Evolutionary conservation across 1,140 invertebrate species (phyloP).

Genomic region (Leptinotarsa texana): DNA sequence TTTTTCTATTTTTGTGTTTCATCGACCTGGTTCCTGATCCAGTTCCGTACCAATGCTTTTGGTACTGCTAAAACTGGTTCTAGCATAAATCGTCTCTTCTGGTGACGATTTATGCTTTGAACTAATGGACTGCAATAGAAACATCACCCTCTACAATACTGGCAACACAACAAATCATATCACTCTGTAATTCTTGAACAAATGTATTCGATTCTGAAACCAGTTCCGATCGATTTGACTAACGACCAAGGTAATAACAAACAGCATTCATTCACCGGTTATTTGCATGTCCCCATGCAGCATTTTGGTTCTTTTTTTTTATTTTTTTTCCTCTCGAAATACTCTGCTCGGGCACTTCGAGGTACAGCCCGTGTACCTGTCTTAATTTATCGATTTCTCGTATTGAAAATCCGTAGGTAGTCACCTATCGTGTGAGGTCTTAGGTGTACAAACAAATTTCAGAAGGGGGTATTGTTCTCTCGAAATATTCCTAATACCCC

Average conservation of each 20-base stretch:
- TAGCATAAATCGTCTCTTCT: no score
- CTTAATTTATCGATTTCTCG: constrained; percentile 36
- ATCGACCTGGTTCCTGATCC: no score
- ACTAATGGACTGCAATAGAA: no score
- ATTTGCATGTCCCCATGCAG: neutral
- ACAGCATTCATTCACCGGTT: neutral
- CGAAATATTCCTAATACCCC: no score
- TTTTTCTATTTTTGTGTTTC: no score
- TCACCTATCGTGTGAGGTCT: constrained; percentile 2
- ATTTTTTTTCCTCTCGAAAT: neutral
- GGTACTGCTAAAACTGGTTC: no score
- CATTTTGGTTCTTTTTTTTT: neutral
- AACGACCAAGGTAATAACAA: constrained; percentile 1
- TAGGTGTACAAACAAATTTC: neutral
- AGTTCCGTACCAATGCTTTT: no score
- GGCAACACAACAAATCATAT: no score
- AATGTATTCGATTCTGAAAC: neutral
- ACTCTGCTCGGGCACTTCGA: constrained; percentile 11
- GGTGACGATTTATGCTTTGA: no score
- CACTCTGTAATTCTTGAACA: no score
- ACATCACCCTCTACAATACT: no score
- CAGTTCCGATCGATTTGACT: neutral
- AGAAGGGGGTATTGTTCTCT: no score
- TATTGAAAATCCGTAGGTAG: constrained; percentile 34
- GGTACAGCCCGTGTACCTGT: constrained; percentile 30